Base-by-base conservation (phyloP, 2,797 vertebrate genomes). In the Acanthiza pusilla region DNA sequence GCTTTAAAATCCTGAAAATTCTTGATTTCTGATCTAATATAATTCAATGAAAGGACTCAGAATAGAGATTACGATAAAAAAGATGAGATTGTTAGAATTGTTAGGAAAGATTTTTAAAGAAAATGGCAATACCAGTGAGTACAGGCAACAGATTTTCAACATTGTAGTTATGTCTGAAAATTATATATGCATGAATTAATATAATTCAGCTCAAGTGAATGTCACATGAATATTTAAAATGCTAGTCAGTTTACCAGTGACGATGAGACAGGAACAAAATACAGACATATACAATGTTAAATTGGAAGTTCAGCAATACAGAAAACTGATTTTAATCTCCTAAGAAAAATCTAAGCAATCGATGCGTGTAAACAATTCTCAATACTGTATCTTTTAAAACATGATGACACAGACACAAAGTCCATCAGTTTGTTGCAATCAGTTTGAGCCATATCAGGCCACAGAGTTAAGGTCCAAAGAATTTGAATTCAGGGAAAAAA, bases 351-450 rank as follows among this genome's bases (percentile, higher is more conserved):
- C 17, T 27, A 32, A 72, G 36, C 2, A 43, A 34, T 17, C 22
- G 10, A 42, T 7, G 13, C 0, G 1, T 36, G 23, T 54, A 30
- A 93, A 61, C 4, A 73, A 5, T 15, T 51, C 16, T 50, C 38
- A 78, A 25, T 47, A 61, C 4, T 5, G 1, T 10, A 12, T 42
- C 18, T 61, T 77, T 67, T 42, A 74, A 76, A 73, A 63, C 8
- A 25, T 7, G 6, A 66, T 36, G 20, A 13, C 14, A n/a, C 48
- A 62, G 20, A 48, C 0, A 0, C 14, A 36, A 4, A 55, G 4
- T 61, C 10, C 22, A 65, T 58, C n/a, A 16, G 3, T 73, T 45
- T 47, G 5, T 43, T 63, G 18, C 13, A 61, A 27, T 22, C 32
- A 53, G 3, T 75, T 73, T 67, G 14, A 74, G 20, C 3, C 9